Base-by-base conservation (phyloP, 2,797 vertebrate species). In the Acipenser transmontanus region DNA sequence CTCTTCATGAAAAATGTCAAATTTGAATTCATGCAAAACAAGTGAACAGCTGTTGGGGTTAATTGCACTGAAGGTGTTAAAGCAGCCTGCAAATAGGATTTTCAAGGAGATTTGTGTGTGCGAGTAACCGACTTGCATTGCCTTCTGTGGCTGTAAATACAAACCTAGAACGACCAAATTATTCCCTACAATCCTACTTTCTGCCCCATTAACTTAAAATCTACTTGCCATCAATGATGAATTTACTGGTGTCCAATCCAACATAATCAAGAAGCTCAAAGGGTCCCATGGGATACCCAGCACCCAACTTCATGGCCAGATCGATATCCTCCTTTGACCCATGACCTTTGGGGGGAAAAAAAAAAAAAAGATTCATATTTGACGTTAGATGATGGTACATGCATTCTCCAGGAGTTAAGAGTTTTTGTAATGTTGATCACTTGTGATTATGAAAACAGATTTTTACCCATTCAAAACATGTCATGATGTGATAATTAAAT, bases 281-380 rank as follows among this genome's bases (percentile, higher is more conserved):
- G 0, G 97, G 97, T 11, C 97, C 97, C 96, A 99, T 97, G 48
- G 97, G 97, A 82, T 98, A 93, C 8, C 95, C 93, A 7, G 94
- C 92, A 1, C 97, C 97, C 4, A 99, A 81, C 78, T 98, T 99
- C 95, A 99, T 98, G 17, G 93, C 95, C n/a, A 86, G 78, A 71
- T 99, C 97, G 47, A 98, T 96, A 86, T 99, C 97, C 73, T 99
- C 96, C 85, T 97, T 99, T 72, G 96, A 96, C 50, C 92, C 96
- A 50, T 99, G 91, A 61, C 95, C 97, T 99, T 65, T 47, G 51
- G 67, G 62, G 56, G 8, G 17, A 67, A n/a, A 57, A 34, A 34
- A 34, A 13, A 13, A 7, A 57, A 2, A 57, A 0, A 12, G 51
- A 52, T 52, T 52, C 8, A 52, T 8, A 52, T 12, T 52, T 34